Base-by-base conservation (phyloP, 2,113 vertebrate genomes). In the Oncorhynchus keta region DNA sequence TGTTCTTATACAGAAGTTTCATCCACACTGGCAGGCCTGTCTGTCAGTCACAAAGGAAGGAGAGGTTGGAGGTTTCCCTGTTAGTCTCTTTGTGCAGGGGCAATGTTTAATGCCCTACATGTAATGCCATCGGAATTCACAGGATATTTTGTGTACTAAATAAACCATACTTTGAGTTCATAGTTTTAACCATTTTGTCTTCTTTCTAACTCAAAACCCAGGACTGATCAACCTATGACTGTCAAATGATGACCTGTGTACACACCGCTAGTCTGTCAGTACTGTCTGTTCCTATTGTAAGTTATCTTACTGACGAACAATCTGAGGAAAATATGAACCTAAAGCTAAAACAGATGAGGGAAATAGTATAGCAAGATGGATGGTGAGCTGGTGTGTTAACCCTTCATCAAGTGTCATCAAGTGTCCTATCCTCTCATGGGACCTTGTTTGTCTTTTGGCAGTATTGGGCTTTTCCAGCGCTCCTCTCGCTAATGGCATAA, bases 61-160 rank as follows among this genome's bases (percentile, higher is more conserved):
- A 20, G 9, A 57, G 39, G 32, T 65, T 18, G n/a, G 11, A n/a
- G 39, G n/a, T 22, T 64, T 73, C 59, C 32, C 30, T 64, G 9
- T 64, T n/a, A 45, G 61, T 65, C n/a, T 62, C n/a, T 61, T 22
- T 22, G 18, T 62, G 16, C 48, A 28, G 20, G 48, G 72, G 59
- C 61, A 65, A 26, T 64, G 32, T 74, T 35, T 48, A 64, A 74
- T 18, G 61, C 30, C 72, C 68, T 18, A 32, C n/a, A n/a, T 74
- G 35, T 65, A 65, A 74, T 74, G 61, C 20, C 62, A 20, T 24
- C 13, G 20, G 8, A 32, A 39, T 64, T 62, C 62, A 62, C 16
- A n/a, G 3, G 39, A 79, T 82, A 72, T 81, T 79, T 81, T 79
- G 24, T 45, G 5, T 70, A 71, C 65, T 79, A n/a, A 32, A 78